Percentiles rank a stretch among this genome's conserved stretches.
These are phyloP conservation scores for Cathartes aura DNA, from an alignment of 2,113 vertebrate species.

Conservation along the genomic window DNA sequence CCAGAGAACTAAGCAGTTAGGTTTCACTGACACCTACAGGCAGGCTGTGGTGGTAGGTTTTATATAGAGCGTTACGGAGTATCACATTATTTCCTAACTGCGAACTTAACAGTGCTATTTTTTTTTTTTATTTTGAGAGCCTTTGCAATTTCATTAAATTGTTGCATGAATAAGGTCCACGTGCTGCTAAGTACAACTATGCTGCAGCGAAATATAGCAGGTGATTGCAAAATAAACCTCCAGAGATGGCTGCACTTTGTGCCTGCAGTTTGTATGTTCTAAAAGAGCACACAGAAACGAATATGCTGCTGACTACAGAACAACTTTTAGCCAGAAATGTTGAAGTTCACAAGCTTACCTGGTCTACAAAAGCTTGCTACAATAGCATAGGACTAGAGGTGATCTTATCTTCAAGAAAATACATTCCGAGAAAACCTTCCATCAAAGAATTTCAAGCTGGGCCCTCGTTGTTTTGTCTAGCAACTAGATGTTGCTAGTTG, in stretches of 20 bases:
- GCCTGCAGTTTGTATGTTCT: neutral
- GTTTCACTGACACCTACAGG: slow-evolving; percentile 53
- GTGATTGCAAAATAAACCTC: neutral
- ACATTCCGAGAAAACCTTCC: neutral
- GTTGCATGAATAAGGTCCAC: neutral
- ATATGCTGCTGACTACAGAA: neutral
- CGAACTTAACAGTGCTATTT: neutral
- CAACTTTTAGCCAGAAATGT: neutral
- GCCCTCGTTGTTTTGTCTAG: too few species aligned
- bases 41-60: neutral
- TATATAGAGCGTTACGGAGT: accelerated
- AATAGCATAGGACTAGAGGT: neutral
- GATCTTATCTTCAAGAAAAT: neutral
- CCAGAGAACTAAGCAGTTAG: neutral
- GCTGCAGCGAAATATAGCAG: neutral
- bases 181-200: neutral
- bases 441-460: too few species aligned
- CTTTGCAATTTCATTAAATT: neutral
- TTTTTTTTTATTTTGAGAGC: neutral
- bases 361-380: neutral
- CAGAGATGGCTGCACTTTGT: neutral
- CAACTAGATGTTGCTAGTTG: accelerated
- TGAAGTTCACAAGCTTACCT: neutral
- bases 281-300: neutral
- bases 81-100: neutral